These are phyloP conservation scores for Microtus agrestis DNA, from an alignment of 2,797 vertebrate genomes.

Conservation along the genomic window DNA sequence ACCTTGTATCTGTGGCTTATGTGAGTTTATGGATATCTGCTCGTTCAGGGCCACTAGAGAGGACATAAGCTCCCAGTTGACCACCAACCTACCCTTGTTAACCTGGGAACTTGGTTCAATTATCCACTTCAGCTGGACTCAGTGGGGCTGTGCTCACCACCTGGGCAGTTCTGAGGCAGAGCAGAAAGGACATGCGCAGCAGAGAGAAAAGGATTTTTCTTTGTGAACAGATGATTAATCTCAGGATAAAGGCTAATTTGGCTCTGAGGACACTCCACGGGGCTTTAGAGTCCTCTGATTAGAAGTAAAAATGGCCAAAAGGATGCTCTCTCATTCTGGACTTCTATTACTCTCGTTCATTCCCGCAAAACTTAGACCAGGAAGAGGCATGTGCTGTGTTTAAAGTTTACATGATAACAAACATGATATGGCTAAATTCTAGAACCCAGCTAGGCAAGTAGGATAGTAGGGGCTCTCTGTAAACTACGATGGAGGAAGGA, in stretches of 20 bases:
- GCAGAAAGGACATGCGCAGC: neutral
- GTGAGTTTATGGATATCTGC: neutral
- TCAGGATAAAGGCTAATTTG: neutral
- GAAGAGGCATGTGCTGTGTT: neutral
- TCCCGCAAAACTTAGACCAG: neutral
- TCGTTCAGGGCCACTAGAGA: neutral
- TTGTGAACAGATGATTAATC: neutral
- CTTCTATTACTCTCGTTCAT: neutral
- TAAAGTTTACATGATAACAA: neutral
- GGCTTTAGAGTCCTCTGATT: neutral
- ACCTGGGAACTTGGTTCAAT: neutral
- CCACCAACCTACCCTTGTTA: neutral
- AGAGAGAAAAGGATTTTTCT: neutral
- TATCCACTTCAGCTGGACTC: neutral
- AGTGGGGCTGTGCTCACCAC: neutral
- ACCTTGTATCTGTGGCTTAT: neutral
- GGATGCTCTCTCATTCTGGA: neutral
- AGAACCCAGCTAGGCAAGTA: neutral
- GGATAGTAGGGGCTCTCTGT: neutral
- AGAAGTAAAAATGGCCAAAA: neutral
- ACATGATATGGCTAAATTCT: neutral
- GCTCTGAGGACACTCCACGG: neutral
- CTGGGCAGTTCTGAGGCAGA: neutral
- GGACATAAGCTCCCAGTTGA: neutral
- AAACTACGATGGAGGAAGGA: neutral